A percentile compares a stretch with the other conserved stretches of the same genome.
These are phyloP conservation scores for Cathartes aura DNA, from an alignment of 2,113 vertebrate genomes.

Conservation along the genomic window DNA sequence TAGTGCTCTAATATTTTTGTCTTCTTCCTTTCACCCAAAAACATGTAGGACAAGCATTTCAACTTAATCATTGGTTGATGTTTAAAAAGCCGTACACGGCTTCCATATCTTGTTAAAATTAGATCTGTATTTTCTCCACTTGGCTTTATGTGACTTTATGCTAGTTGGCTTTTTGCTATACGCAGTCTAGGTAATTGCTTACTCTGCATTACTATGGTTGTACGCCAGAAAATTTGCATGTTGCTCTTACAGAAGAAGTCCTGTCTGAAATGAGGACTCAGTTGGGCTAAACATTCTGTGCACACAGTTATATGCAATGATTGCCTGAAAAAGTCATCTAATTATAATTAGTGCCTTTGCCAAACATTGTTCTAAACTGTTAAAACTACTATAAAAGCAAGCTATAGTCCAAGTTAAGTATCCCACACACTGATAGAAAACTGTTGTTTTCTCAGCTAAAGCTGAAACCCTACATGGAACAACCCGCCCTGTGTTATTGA, in stretches of 20 bases:
- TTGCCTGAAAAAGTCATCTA: not conserved
- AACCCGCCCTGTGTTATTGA: fast-evolving
- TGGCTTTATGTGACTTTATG: not conserved
- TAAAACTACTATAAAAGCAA: not conserved
- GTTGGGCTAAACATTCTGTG: not conserved
- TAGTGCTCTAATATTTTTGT: not conserved
- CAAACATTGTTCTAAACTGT: not conserved
- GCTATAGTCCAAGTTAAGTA: not conserved
- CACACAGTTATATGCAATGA: not conserved
- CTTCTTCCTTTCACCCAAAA: not conserved
- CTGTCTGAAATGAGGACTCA: not conserved
- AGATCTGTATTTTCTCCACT: not conserved
- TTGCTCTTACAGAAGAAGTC: not conserved
- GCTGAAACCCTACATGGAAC: not conserved
- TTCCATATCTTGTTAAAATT: not conserved
- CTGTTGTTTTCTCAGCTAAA: not conserved
- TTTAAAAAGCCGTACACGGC: not conserved
- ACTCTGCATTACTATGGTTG: not conserved
- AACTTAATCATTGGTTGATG: not conserved
- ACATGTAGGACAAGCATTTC: not conserved
- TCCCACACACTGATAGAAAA: not conserved
- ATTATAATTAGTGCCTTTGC: not conserved
- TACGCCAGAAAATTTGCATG: not conserved
- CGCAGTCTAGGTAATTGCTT: not conserved
- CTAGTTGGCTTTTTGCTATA: not conserved